Base-by-base conservation (phyloP, 2,113 vertebrate species). In the Abramis brama region DNA sequence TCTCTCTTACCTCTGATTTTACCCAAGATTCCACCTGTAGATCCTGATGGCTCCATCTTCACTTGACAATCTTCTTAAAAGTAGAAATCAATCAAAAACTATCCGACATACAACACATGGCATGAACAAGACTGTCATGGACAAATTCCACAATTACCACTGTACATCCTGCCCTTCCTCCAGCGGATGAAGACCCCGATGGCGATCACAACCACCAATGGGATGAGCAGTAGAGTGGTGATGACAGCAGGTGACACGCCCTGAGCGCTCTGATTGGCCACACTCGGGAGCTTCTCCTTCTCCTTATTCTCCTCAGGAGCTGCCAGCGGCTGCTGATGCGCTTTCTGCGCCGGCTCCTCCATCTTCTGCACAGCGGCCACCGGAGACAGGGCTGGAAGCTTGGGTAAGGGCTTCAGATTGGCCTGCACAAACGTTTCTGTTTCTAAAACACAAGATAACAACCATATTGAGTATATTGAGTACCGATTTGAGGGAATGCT, bases 171-270 rank as follows among this genome's bases (percentile, higher is more conserved):
- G 91, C 94, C 94, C 90, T 97, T 99, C 89, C 93, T 97, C 97
- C 97, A 98, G 88, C 94, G 95, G 92, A 99, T 95, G 90, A 97
- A 97, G 77, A 95, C 82, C 36, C 94, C 95, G 83, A 96, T 93
- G 87, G 94, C 92, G 86, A 98, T 88, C 90, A 99, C 94, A 76
- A 96, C 86, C 92, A 95, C 90, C 90, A 97, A 87, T 36, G 97
- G 97, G 81, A 98, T 91, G 81, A 97, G 93, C 87, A 99, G 96
- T 86, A 99, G 95, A 64, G 95, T 95, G 88, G 96, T 98, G 93
- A 99, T 95, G 88, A 98, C 90, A 83, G 95, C 93, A 30, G 97
- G 92, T 2, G 97, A 95, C 87, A 96, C 91, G 21, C 95, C 94
- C 77, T 90, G 91, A 89, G 88, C 62, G 23, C 86, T 94, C 77